phyloP scores from a whole-genome alignment of 2,113 vertebrate species.

The Phocoena phocoena region DNA sequence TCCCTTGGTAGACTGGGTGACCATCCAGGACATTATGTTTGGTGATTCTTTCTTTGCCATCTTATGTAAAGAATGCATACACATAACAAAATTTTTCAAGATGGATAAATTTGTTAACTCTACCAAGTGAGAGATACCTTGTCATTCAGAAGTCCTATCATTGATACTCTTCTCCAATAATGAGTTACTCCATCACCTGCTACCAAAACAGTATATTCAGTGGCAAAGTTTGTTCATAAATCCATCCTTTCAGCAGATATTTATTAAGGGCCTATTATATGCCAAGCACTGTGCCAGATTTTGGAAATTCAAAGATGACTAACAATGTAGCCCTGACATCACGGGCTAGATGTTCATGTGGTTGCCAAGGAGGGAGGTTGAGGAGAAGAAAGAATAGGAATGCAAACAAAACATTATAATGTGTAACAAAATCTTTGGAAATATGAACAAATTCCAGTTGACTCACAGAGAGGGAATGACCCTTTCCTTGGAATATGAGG shows the following conservation, averaged over 20 bases:
- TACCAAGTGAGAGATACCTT: background rate
- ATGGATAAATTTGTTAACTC: background rate
- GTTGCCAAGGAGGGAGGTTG: background rate
- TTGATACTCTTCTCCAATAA: background rate
- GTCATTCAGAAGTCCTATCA: background rate
- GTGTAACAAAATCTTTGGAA: background rate
- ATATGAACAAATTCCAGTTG: background rate
- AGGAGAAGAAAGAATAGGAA: background rate
- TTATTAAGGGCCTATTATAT: conserved; percentile 12
- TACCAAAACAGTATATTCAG: background rate
- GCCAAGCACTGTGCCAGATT: background rate
- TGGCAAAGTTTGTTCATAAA: background rate
- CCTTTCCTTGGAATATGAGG: background rate
- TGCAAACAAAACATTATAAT: background rate
- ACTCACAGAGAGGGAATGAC: background rate
- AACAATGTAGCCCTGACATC: background rate
- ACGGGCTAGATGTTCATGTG: background rate
- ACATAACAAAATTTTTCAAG: background rate
- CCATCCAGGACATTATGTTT: background rate
- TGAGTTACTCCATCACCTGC: background rate
- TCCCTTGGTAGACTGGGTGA: background rate
- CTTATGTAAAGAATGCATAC: background rate
- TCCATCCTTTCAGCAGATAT: background rate
- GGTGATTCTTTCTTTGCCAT: background rate
- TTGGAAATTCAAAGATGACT: conserved; percentile 33